Evolutionary conservation across 2,888 invertebrate species (phyloP).

Genomic region (Junonia oenone): DNA sequence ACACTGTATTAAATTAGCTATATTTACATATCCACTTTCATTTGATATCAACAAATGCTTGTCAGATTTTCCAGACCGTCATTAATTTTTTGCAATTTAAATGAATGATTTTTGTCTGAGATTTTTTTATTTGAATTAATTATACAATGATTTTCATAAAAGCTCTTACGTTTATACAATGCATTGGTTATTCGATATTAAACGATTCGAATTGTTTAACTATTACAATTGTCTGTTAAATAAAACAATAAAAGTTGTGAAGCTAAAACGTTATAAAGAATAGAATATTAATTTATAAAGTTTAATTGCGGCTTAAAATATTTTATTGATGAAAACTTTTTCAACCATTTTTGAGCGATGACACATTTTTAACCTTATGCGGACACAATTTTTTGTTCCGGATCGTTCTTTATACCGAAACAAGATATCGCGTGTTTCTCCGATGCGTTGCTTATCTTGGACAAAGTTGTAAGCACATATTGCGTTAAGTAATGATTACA

Average conservation of each 20-base stretch:
- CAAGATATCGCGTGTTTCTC: not conserved
- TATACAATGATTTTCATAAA: not conserved
- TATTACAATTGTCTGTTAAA: too few species aligned
- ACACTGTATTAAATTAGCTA: not conserved
- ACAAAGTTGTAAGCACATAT: not conserved
- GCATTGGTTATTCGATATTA: too few species aligned
- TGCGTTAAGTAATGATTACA: not conserved
- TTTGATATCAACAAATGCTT: not conserved
- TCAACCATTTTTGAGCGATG: not conserved
- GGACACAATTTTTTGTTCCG: not conserved
- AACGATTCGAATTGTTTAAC: too few species aligned
- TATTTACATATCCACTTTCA: not conserved
- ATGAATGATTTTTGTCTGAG: not conserved
- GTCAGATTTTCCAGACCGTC: not conserved
- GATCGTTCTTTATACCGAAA: not conserved
- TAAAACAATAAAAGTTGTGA: too few species aligned
- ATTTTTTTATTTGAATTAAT: not conserved
- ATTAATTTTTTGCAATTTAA: not conserved
- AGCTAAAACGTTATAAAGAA: too few species aligned
- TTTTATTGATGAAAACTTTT: not conserved
- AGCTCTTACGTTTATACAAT: not conserved
- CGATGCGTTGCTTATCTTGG: not conserved
- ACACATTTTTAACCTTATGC: not conserved
- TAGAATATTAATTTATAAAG: too few species aligned
- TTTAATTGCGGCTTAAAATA: too few species aligned